A percentile compares a stretch with the other conserved stretches of the same genome.
These are phyloP conservation scores for Calliphora vicina DNA, from an alignment of 1,140 invertebrate species.

Conservation along the genomic window DNA sequence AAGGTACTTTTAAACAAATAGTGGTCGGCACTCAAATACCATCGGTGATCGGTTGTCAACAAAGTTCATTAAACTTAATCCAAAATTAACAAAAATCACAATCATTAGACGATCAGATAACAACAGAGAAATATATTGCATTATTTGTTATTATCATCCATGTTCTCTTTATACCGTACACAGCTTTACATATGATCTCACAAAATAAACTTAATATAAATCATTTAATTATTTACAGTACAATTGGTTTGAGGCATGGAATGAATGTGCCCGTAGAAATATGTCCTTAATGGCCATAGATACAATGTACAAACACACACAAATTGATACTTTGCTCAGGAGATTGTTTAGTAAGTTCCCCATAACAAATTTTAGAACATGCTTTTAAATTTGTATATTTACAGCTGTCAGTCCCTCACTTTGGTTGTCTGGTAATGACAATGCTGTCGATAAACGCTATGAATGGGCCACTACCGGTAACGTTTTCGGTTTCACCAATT, in stretches of 20 bases:
- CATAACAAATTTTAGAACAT: too few relatives aligned
- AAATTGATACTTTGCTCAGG: neutral
- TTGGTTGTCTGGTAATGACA: neutral
- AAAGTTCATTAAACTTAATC: too few relatives aligned
- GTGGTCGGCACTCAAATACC: too few relatives aligned
- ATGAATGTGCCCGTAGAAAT: neutral
- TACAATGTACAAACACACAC: neutral
- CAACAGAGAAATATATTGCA: too few relatives aligned
- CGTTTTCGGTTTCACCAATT: conserved; percentile 1
- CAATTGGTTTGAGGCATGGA: conserved; percentile 15
- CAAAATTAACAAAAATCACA: too few relatives aligned
- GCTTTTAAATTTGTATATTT: neutral
- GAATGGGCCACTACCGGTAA: neutral
- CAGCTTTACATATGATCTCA: too few relatives aligned
- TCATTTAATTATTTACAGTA: neutral
- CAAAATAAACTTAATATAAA: neutral
- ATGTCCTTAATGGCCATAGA: neutral
- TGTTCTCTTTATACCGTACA: too few relatives aligned
- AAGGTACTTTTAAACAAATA: neutral
- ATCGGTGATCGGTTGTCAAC: too few relatives aligned
- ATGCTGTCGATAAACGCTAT: neutral
- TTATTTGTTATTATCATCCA: too few relatives aligned
- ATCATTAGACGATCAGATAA: too few relatives aligned
- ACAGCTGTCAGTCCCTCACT: neutral
- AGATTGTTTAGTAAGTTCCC: neutral